Conservation (phyloP, 2,888 invertebrate species). For the Leptinotarsa juncta region DNA sequence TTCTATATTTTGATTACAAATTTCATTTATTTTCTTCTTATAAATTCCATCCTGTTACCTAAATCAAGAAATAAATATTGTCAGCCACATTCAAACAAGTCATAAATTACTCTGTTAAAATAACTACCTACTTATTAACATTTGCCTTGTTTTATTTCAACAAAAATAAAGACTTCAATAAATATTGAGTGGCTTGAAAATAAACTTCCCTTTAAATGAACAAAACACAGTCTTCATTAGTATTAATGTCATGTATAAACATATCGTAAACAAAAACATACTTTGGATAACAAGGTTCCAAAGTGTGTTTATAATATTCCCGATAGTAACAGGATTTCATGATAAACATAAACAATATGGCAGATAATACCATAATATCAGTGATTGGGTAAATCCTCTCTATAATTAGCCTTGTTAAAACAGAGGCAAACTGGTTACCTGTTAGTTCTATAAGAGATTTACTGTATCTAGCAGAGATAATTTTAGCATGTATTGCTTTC, state of each 20-base stretch:
- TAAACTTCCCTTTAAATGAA: neutral
- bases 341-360: conserved; percentile 18
- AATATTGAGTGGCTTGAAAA: neutral
- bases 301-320: conserved; percentile 7
- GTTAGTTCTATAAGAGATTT: too few species aligned
- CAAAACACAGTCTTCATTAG: conserved; percentile 8
- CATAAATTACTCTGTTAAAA: too few species aligned
- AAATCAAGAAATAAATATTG: too few species aligned
- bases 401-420: neutral
- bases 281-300: conserved; percentile 4
- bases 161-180: neutral
- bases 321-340: conserved; percentile 12
- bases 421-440: neutral
- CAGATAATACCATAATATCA: neutral
- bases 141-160: neutral
- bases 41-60: too few species aligned
- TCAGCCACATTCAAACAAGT: too few species aligned
- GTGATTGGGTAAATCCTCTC: conserved; percentile 1
- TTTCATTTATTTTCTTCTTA: too few species aligned
- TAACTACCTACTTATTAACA: too few species aligned
- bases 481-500: neutral
- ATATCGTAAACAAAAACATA: conserved; percentile 9
- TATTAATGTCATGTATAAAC: conserved; percentile 13
- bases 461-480: neutral
- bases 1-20: too few species aligned